Conservation (phyloP, 2,797 vertebrate species). For the Erethizon dorsatum region DNA sequence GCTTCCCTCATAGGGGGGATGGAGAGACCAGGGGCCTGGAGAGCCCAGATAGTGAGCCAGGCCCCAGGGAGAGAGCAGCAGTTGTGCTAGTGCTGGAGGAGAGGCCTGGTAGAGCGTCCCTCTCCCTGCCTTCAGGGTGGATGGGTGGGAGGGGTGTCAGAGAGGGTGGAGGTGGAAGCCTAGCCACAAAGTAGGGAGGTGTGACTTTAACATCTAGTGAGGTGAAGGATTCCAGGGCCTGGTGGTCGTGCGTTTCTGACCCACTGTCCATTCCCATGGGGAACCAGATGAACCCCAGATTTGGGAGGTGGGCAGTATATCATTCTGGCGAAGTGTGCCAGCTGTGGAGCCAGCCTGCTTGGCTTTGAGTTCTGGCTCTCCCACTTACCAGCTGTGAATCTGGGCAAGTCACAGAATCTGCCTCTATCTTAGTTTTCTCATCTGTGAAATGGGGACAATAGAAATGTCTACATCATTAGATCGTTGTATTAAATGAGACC, state of each 20-base stretch:
- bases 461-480: neutral
- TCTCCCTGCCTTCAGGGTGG: neutral
- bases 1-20: neutral
- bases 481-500: neutral
- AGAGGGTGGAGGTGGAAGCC: too few relatives aligned
- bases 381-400: neutral
- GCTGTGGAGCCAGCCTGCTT: neutral
- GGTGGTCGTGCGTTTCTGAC: neutral
- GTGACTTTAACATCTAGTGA: neutral
- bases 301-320: neutral
- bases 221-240: neutral
- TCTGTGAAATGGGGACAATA: neutral
- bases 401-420: neutral
- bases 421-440: constrained; percentile 31
- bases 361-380: neutral
- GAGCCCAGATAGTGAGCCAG: neutral
- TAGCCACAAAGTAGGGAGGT: neutral
- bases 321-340: neutral
- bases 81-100: neutral
- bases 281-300: neutral
- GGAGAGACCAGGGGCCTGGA: neutral
- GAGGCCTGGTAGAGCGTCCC: constrained; percentile 33
- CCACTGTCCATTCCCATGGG: neutral
- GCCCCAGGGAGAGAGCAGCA: neutral
- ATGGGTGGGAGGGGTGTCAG: neutral